Percentiles rank a stretch among this genome's conserved stretches.
phyloP scores from a whole-genome alignment of 1,140 invertebrate genomes.

The Caenorhabditis inopinata region DNA sequence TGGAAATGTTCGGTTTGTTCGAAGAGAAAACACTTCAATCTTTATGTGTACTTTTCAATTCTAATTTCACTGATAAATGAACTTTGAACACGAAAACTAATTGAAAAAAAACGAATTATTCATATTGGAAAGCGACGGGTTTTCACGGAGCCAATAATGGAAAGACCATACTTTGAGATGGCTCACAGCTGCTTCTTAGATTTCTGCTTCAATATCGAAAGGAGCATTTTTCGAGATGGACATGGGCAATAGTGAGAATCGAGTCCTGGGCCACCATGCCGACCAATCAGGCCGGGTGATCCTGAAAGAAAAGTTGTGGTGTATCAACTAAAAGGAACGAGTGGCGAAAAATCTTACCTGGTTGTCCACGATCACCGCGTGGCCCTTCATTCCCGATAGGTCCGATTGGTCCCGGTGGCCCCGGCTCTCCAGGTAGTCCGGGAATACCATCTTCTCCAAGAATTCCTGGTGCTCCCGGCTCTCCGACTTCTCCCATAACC shows the following conservation, averaged over 20 bases:
- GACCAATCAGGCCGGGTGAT: background rate
- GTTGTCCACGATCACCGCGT: background rate
- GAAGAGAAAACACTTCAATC: constrained; percentile 12
- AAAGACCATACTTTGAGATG: no score
- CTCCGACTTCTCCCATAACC: constrained; percentile 37
- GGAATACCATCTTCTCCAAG: constrained; percentile 19
- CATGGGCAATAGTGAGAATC: constrained; percentile 8
- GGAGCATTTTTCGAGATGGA: background rate
- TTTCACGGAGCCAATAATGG: no score
- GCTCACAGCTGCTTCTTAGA: background rate
- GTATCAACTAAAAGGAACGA: no score
- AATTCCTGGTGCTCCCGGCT: constrained; percentile 27
- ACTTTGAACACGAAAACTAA: constrained; percentile 11
- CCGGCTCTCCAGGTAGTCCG: constrained; percentile 12
- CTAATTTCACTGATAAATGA: constrained; percentile 26
- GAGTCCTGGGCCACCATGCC: background rate
- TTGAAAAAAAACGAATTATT: no score
- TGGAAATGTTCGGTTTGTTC: background rate
- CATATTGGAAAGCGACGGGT: no score
- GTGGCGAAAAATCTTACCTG: no score
- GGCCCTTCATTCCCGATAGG: constrained; percentile 9
- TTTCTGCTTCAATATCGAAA: constrained; percentile 1
- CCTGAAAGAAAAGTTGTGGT: background rate
- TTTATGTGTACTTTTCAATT: background rate
- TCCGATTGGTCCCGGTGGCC: constrained; percentile 5